phyloP scores from a whole-genome alignment of 2,797 vertebrate species.

The Pseudochromis fuscus region DNA sequence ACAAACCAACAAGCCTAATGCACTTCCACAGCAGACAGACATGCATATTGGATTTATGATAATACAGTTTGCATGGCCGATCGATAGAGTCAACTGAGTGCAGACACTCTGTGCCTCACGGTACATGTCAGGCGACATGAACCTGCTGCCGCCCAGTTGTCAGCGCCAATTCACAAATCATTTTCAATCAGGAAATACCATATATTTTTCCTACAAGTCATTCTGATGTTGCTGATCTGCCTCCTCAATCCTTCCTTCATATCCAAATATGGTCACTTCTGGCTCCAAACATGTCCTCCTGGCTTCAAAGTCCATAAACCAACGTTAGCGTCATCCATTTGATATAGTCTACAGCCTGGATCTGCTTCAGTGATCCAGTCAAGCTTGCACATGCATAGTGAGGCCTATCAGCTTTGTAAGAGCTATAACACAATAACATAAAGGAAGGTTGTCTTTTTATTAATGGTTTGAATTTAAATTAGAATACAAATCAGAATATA shows the following conservation, averaged over 20 bases:
- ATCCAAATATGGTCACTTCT: too few species aligned
- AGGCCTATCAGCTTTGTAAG: too few species aligned
- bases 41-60: conserved; percentile 69
- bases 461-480: conserved; percentile 3
- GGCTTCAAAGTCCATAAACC: too few species aligned
- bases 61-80: conserved; percentile 58
- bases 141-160: conserved; percentile 2
- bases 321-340: too few species aligned
- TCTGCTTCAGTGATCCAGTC: conserved; percentile 15
- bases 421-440: background rate
- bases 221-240: too few species aligned
- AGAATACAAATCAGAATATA: conserved; percentile 1
- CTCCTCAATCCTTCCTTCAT: too few species aligned
- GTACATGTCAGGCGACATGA: conserved; percentile 27
- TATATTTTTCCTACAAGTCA: too few species aligned
- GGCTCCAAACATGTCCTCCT: too few species aligned
- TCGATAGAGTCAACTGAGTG: conserved; percentile 63
- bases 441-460: background rate
- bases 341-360: too few species aligned
- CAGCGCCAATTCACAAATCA: too few species aligned
- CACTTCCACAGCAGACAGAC: conserved; percentile 45
- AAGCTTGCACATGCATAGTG: background rate
- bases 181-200: too few species aligned
- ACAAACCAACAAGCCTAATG: conserved; percentile 52
- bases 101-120: conserved; percentile 4